Evolutionary conservation across 1,140 invertebrate genomes (phyloP).

Genomic region (Tenebrio molitor): DNA sequence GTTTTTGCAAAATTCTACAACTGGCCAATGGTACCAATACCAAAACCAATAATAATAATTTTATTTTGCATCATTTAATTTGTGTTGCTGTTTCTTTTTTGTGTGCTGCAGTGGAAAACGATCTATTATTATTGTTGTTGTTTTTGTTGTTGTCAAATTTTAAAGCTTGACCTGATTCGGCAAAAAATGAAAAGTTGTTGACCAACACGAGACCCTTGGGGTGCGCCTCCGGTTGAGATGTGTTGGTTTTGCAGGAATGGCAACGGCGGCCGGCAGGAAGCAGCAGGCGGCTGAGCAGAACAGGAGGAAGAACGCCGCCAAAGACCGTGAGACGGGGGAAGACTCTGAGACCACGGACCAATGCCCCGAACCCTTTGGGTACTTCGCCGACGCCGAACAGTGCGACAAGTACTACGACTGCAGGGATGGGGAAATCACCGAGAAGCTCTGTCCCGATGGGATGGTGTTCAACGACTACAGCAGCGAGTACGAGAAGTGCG

Average conservation of each 20-base stretch:
- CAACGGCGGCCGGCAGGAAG: constrained; percentile 1
- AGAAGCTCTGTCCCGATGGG: constrained; percentile 90
- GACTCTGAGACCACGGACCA: constrained; percentile 62
- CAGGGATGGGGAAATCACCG: constrained; percentile 77
- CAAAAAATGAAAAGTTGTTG: no score
- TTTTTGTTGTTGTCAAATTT: no score
- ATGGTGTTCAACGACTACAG: constrained; percentile 92
- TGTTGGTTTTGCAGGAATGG: constrained; percentile 23
- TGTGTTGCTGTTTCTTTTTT: no score
- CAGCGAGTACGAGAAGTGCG: constrained; percentile 86
- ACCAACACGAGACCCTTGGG: no score
- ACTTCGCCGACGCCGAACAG: constrained; percentile 87
- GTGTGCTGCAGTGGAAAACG: no score
- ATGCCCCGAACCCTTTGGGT: constrained; percentile 87
- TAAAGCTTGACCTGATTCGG: no score
- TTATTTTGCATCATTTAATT: no score
- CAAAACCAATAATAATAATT: no score
- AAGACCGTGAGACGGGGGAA: not conserved
- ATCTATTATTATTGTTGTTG: no score
- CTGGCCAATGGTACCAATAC: no score
- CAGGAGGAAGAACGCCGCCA: not conserved
- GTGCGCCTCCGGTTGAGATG: no score
- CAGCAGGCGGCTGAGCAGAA: constrained; percentile 1
- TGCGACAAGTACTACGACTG: constrained; percentile 95
- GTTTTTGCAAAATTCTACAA: no score